Conservation (phyloP, 1,140 invertebrate species). For the Drosophila pseudoananassae region DNA sequence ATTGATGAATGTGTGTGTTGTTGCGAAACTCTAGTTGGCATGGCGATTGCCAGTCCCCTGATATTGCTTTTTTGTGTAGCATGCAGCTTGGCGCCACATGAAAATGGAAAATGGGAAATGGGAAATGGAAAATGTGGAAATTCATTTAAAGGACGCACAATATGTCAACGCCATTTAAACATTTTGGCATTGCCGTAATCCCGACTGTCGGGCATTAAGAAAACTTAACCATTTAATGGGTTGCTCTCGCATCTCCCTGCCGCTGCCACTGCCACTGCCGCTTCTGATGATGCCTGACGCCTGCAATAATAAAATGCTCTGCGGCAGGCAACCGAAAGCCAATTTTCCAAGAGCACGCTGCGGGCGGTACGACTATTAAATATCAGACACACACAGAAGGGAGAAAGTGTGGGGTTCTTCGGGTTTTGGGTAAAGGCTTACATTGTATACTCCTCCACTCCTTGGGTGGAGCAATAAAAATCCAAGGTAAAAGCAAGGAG, state of each 20-base stretch:
- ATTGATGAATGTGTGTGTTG: conserved; percentile 64
- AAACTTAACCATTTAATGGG: conserved; percentile 71
- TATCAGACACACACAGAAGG: conserved; percentile 21
- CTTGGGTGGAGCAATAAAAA: conserved; percentile 48
- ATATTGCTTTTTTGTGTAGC: conserved; percentile 3
- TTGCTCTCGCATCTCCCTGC: neutral
- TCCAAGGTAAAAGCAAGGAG: conserved; percentile 27
- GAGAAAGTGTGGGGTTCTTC: conserved; percentile 1
- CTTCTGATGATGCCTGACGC: conserved; percentile 7
- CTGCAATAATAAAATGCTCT: conserved; percentile 55
- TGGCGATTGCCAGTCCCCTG: conserved; percentile 8
- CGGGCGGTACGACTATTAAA: conserved; percentile 72
- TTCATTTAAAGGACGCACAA: conserved; percentile 53
- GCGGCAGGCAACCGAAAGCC: conserved; percentile 73
- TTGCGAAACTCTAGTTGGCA: conserved; percentile 23
- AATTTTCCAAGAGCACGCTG: conserved; percentile 68
- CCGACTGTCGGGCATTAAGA: conserved; percentile 62
- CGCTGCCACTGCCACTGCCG: neutral
- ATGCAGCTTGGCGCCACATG: conserved; percentile 9
- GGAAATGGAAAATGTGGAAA: conserved; percentile 30
- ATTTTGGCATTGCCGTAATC: conserved; percentile 60
- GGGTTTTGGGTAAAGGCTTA: conserved; percentile 27
- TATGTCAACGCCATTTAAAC: conserved; percentile 75
- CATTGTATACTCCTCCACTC: conserved; percentile 40
- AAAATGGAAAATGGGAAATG: conserved; percentile 30